A percentile compares a stretch with the other conserved stretches of the same genome.
phyloP scores from a whole-genome alignment of 2,888 invertebrate genomes.

The Orthosia gracilis region DNA sequence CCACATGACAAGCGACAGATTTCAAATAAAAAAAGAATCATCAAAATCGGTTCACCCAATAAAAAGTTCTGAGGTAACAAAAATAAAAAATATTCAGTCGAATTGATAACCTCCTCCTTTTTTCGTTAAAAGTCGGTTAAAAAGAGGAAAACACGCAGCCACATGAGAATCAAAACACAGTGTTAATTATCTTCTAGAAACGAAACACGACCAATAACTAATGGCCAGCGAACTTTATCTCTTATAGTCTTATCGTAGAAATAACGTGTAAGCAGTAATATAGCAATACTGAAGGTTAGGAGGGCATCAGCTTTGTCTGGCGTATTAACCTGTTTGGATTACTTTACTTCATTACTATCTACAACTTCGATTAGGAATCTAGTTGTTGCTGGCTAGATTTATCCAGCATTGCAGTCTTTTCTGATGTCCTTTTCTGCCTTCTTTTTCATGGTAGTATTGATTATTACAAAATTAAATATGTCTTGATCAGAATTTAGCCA shows the following conservation, averaged over 20 bases:
- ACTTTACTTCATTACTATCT: not conserved
- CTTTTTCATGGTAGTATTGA: not conserved
- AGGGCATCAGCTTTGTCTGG: slow-evolving; percentile 50
- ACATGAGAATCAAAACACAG: slow-evolving; percentile 1
- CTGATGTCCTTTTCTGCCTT: not conserved
- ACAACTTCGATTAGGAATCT: not conserved
- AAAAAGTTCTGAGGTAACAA: too few relatives aligned
- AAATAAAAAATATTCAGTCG: too few relatives aligned
- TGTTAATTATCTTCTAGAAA: slow-evolving; percentile 7
- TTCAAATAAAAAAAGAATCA: too few relatives aligned
- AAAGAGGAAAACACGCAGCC: not conserved
- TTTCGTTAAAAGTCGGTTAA: too few relatives aligned
- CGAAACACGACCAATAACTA: slow-evolving; percentile 33
- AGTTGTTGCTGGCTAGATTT: not conserved
- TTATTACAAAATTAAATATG: too few relatives aligned
- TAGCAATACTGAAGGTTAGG: slow-evolving; percentile 36
- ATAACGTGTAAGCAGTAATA: slow-evolving; percentile 20
- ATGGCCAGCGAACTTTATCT: slow-evolving; percentile 11
- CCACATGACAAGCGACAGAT: too few relatives aligned
- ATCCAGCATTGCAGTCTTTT: not conserved
- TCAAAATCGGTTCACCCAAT: too few relatives aligned
- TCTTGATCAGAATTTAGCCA: too few relatives aligned
- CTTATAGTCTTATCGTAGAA: slow-evolving; percentile 33
- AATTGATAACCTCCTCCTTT: too few relatives aligned
- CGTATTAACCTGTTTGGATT: slow-evolving; percentile 19